Conservation (phyloP, 2,797 vertebrate species). For the Sebastes trivittatus region DNA sequence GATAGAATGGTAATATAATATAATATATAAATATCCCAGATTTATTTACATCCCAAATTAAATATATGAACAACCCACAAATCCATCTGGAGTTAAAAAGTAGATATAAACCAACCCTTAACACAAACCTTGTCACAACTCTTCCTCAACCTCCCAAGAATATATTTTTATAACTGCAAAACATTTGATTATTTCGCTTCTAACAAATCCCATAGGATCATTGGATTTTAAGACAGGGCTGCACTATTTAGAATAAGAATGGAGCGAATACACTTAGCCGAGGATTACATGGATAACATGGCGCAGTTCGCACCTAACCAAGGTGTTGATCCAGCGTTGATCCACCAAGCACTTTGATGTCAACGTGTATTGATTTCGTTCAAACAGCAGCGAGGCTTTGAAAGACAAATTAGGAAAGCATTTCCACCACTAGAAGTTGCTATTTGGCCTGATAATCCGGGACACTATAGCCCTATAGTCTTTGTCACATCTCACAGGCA, state of each 20-base stretch:
- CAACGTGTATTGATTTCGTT: conserved; percentile 63
- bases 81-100: no score
- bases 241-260: conserved; percentile 63
- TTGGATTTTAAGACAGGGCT: conserved; percentile 3
- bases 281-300: conserved; percentile 77
- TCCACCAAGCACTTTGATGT: conserved; percentile 76
- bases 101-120: no score
- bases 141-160: no score
- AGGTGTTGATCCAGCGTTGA: conserved; percentile 68
- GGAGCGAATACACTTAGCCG: conserved; percentile 58
- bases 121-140: no score
- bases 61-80: no score
- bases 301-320: conserved; percentile 57
- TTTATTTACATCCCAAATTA: no score
- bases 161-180: not conserved
- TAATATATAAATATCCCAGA: no score
- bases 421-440: conserved; percentile 64
- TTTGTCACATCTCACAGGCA: conserved; percentile 40
- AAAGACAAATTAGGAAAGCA: conserved; percentile 76
- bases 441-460: conserved; percentile 75
- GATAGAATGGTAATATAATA: no score
- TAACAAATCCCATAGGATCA: not conserved
- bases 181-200: not conserved
- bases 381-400: conserved; percentile 79
- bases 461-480: conserved; percentile 30